Percentiles rank a stretch among this genome's conserved stretches.
phyloP scores from a whole-genome alignment of 2,113 vertebrate genomes.

The Pelodiscus sinensis region DNA sequence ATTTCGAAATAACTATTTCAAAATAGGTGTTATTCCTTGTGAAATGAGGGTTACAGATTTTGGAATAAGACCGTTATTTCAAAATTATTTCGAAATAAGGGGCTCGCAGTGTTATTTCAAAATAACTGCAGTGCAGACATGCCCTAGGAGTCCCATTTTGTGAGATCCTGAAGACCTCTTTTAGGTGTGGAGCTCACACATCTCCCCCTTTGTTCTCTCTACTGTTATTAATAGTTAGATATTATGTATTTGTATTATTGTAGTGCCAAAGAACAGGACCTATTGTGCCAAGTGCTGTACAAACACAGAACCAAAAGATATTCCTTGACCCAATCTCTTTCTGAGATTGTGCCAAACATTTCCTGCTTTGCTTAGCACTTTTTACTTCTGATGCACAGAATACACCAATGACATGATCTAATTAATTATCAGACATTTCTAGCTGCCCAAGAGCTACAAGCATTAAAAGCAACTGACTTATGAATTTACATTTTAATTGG shows the following conservation, averaged over 20 bases:
- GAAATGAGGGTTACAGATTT: too few relatives aligned
- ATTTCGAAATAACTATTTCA: too few relatives aligned
- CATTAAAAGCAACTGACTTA: not conserved
- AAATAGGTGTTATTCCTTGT: too few relatives aligned
- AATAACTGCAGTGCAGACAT: too few relatives aligned
- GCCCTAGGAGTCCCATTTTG: not conserved
- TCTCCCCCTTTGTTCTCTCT: not conserved
- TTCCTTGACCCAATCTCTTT: not conserved
- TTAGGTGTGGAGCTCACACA: too few relatives aligned
- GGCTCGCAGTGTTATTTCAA: too few relatives aligned
- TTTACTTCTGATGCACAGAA: not conserved
- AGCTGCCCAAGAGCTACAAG: not conserved
- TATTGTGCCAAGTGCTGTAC: not conserved
- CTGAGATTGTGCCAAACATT: not conserved
- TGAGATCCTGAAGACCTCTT: not conserved
- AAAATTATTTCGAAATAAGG: too few relatives aligned
- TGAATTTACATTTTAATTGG: constrained; percentile 12
- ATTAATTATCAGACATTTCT: not conserved
- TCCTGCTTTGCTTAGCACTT: not conserved
- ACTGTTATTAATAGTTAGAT: not conserved
- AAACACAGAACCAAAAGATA: not conserved
- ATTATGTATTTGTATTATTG: not conserved
- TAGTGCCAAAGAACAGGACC: not conserved
- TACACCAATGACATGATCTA: not conserved
- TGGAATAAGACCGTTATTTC: too few relatives aligned